Base-by-base conservation (phyloP, 1,140 invertebrate genomes). In the Tetramorium alpestre region DNA sequence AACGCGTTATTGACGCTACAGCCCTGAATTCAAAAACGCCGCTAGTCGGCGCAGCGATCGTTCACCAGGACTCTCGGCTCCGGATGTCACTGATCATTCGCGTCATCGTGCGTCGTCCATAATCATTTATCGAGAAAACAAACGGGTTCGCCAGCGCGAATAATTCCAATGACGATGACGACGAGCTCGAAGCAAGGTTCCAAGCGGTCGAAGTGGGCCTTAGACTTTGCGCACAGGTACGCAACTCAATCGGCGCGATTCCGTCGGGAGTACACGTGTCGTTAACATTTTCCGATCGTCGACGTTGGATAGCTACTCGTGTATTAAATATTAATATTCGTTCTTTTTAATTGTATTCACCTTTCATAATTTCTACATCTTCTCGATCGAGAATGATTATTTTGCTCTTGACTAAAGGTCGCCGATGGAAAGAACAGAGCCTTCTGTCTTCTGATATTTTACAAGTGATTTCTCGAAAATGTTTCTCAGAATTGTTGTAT, bases 181-280 rank as follows among this genome's bases (percentile, higher is more conserved):
- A 73, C 93, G 70, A 87, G 77, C 60, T 41, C 91, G 54, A 95
- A 94, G 69, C 94, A 93, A 87, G 92, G 77, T 85, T 87, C 88
- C 5, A 96, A 94, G 91, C 95, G 93, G 82, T 92, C 93, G 5
- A 96, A 96, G 85, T 96, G 96, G 96, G 91, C 95, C 11, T 75
- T 96, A 38, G 96, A 96, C 88, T 95, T 96, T 78, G 91, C 94
- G 51, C 92, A 95, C 80, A 96, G 95, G 95, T 96, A 92, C 10
- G 92, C 93, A 88, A 81, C 44, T 47, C 69, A 49, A 25, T 73
- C 13, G n/a, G 3, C 33, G 2, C 54, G 4, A 75, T 8, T 65
- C 16, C 54, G 16, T 49, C 51, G 3, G 18, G 4, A 7, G 41
- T 11, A 49, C 70, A 72, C 69, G 60, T 44, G 77, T 81, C 41